Evolutionary conservation across 2,797 vertebrate species (phyloP).

Genomic region (Nothura maculosa): DNA sequence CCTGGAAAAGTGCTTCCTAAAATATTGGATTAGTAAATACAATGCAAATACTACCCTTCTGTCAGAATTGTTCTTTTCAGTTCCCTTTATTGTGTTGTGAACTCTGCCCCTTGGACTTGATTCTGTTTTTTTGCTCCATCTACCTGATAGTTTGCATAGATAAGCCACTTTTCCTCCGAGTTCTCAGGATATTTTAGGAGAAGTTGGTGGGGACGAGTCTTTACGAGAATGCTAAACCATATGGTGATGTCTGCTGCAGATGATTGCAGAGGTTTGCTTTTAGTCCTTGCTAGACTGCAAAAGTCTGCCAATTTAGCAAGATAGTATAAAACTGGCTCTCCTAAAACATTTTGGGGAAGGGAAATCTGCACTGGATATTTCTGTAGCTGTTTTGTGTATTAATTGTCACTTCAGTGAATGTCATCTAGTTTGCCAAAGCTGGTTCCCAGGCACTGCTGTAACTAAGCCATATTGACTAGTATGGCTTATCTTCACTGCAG

Average conservation of each 20-base stretch:
- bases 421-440: background rate
- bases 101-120: background rate
- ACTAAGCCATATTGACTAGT: background rate
- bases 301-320: background rate
- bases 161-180: background rate
- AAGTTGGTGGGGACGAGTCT: background rate
- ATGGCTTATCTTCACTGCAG: background rate
- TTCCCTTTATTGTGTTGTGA: background rate
- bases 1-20: background rate
- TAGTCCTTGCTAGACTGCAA: background rate
- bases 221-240: background rate
- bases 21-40: background rate
- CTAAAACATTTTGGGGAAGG: background rate
- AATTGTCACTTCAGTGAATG: background rate
- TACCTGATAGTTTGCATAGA: background rate
- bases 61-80: background rate
- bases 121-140: background rate
- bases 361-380: background rate
- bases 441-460: background rate
- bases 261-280: background rate
- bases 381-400: background rate
- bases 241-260: background rate
- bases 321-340: background rate
- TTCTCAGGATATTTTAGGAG: background rate
- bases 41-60: fast-evolving